Conservation (phyloP, 2,113 vertebrate genomes). For the Dicrurus megarhynchus region DNA sequence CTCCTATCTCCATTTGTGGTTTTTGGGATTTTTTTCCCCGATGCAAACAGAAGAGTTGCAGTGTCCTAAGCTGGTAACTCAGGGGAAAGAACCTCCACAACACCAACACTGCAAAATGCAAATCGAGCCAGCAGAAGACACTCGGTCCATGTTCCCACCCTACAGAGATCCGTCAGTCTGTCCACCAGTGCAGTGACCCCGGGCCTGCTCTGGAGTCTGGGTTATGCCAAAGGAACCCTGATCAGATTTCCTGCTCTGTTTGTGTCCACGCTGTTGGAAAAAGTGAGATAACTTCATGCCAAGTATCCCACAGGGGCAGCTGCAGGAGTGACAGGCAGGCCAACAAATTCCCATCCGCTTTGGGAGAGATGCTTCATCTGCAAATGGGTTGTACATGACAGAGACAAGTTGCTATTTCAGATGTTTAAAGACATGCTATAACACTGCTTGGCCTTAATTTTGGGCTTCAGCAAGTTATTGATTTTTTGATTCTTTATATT, state of each 20-base stretch:
- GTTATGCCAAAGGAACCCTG: not conserved
- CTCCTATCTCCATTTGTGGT: rapidly evolving
- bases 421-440: not conserved
- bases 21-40: not conserved
- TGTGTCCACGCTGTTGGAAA: not conserved
- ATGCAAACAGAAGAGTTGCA: not conserved
- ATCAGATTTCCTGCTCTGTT: not conserved
- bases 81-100: not conserved
- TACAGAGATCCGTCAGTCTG: not conserved
- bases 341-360: not conserved
- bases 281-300: not conserved
- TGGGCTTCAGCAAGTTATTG: constrained; percentile 52
- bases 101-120: not conserved
- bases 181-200: not conserved
- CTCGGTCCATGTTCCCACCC: too few relatives aligned
- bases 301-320: not conserved
- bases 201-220: not conserved
- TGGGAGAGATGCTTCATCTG: not conserved
- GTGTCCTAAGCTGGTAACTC: too few relatives aligned
- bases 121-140: not conserved
- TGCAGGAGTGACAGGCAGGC: not conserved
- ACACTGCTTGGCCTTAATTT: constrained; percentile 33
- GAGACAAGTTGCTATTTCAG: constrained; percentile 35
- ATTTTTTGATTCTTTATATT: constrained; percentile 57
- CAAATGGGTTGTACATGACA: constrained; percentile 18